Evolutionary conservation across 2,797 vertebrate genomes (phyloP).

Genomic region (Anguilla pacifica): DNA sequence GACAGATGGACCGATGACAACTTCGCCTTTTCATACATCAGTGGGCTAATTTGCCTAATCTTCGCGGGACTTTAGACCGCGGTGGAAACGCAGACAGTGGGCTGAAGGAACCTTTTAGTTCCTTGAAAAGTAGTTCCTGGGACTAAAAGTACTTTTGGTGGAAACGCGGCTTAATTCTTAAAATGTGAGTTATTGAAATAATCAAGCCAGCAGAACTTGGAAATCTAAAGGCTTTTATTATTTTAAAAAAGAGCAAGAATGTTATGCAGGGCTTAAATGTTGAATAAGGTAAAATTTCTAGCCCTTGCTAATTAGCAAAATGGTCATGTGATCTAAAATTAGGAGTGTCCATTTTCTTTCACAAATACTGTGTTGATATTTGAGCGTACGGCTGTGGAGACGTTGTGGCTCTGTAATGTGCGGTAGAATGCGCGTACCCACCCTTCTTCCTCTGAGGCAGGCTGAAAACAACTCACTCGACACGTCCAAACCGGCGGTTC

Average conservation of each 20-base stretch:
- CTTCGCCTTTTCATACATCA: too few relatives aligned
- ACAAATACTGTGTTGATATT: too few relatives aligned
- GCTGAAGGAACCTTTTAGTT: too few relatives aligned
- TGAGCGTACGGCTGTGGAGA: neutral
- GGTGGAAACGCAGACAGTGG: too few relatives aligned
- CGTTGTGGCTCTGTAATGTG: neutral
- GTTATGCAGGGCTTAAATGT: neutral
- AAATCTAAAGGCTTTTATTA: neutral
- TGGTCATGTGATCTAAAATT: neutral
- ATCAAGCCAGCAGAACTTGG: neutral
- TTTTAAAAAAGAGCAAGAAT: neutral
- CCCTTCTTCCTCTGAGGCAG: neutral
- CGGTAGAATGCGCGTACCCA: neutral
- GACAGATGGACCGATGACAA: too few relatives aligned
- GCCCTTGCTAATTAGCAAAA: neutral
- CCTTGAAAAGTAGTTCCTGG: too few relatives aligned
- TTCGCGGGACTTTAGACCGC: too few relatives aligned
- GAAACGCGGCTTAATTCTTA: too few relatives aligned
- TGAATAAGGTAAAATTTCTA: neutral
- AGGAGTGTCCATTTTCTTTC: neutral
- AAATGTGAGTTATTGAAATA: neutral
- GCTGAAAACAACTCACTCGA: neutral
- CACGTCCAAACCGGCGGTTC: neutral
- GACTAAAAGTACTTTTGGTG: too few relatives aligned
- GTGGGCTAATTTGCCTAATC: too few relatives aligned